Conservation (phyloP, 2,113 vertebrate species). For the Heliornis fulica region DNA sequence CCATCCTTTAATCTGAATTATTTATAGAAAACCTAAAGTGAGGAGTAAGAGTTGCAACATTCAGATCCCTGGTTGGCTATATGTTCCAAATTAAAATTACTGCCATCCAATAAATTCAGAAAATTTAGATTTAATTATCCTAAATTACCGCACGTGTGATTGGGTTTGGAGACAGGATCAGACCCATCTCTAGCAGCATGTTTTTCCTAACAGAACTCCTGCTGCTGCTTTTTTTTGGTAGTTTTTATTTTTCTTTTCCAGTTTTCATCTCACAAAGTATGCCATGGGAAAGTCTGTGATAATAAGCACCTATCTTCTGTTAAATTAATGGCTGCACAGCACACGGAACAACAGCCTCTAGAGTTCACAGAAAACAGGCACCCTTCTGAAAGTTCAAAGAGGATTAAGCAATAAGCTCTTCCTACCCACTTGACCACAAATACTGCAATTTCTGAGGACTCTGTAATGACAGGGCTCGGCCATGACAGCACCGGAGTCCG, state of each 20-base stretch:
- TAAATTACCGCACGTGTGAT: not conserved
- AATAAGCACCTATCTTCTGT: not conserved
- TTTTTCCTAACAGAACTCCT: not conserved
- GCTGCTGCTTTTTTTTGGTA: not conserved
- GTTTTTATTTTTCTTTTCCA: not conserved
- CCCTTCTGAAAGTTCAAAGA: not conserved
- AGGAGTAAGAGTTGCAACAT: not conserved
- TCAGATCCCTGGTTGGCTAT: not conserved
- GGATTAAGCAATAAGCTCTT: not conserved
- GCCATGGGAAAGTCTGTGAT: not conserved
- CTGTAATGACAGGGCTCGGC: conserved; percentile 29
- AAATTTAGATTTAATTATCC: not conserved
- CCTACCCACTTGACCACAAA: not conserved
- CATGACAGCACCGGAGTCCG: conserved; percentile 16
- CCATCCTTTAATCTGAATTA: not conserved
- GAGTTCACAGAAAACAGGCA: not conserved
- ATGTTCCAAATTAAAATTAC: not conserved
- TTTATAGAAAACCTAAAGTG: not conserved
- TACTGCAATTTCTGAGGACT: not conserved
- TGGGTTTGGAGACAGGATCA: not conserved
- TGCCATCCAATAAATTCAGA: not conserved
- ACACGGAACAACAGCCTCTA: not conserved
- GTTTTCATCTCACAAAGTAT: not conserved
- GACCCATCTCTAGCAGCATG: not conserved
- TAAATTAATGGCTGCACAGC: not conserved